phyloP scores from a whole-genome alignment of 2,113 vertebrate species.

The Anhinga anhinga region DNA sequence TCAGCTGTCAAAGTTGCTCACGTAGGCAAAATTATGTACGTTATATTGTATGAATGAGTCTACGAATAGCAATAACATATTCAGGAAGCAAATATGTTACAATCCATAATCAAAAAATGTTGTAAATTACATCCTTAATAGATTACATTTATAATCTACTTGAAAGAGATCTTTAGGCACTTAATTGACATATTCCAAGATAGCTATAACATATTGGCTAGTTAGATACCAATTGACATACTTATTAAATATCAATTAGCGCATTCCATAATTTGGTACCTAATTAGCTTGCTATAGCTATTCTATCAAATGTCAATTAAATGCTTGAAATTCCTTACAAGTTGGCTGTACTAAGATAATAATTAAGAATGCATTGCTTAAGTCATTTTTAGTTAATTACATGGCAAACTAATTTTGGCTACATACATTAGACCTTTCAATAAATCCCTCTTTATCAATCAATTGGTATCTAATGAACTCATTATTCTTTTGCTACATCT shows the following conservation, averaged over 20 bases:
- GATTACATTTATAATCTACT: constrained; percentile 70
- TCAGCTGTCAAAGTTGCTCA: neutral
- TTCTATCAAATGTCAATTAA: constrained; percentile 83
- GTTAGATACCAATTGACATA: constrained; percentile 79
- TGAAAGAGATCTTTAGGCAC: constrained; percentile 75
- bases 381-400: constrained; percentile 74
- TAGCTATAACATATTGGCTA: constrained; percentile 76
- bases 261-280: constrained; percentile 77
- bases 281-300: constrained; percentile 80
- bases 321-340: constrained; percentile 75
- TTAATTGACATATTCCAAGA: constrained; percentile 79
- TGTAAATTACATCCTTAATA: constrained; percentile 66
- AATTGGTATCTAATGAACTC: constrained; percentile 68
- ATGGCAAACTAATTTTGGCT: constrained; percentile 76
- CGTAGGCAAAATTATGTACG: neutral
- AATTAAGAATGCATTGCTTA: constrained; percentile 74
- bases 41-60: neutral
- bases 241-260: constrained; percentile 84
- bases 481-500: constrained; percentile 36
- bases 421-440: constrained; percentile 66
- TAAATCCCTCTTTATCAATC: constrained; percentile 72
- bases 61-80: neutral
- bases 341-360: constrained; percentile 67
- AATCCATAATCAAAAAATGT: constrained; percentile 63
- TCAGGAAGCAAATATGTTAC: constrained; percentile 43